A percentile compares a stretch with the other conserved stretches of the same genome.
These are phyloP conservation scores for Furnarius figulus DNA, from an alignment of 2,113 vertebrate species.

Conservation along the genomic window DNA sequence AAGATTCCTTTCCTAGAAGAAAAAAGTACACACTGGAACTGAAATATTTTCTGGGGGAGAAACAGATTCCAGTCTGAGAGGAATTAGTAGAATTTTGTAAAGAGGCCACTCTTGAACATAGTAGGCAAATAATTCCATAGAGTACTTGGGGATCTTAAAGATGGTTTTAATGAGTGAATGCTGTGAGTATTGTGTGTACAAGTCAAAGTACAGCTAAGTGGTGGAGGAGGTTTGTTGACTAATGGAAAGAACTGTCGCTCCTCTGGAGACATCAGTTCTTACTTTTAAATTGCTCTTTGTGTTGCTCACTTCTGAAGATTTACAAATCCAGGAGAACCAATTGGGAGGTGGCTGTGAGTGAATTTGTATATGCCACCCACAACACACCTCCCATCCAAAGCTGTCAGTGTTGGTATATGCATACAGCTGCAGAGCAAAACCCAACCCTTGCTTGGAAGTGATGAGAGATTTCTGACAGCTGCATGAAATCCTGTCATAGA, in stretches of 20 bases:
- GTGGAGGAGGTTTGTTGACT: not conserved
- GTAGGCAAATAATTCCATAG: not conserved
- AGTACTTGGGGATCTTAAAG: not conserved
- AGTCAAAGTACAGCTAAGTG: not conserved
- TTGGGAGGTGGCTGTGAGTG: not conserved
- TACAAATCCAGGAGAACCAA: not conserved
- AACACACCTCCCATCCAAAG: not conserved
- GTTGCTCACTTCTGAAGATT: not conserved
- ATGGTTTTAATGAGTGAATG: not conserved
- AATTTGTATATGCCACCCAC: not conserved
- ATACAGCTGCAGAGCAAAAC: not conserved
- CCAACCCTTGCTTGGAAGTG: not conserved
- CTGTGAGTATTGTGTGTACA: not conserved
- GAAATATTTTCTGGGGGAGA: not conserved
- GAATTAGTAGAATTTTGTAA: not conserved
- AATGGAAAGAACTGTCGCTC: not conserved
- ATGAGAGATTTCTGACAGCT: not conserved
- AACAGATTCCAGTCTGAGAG: not conserved
- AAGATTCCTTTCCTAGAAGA: not conserved
- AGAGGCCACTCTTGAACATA: not conserved
- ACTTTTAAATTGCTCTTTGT: not conserved
- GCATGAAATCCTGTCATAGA: not conserved
- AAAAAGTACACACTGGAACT: not conserved
- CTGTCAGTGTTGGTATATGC: not conserved
- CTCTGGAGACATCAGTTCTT: not conserved